Conservation (phyloP, 2,797 vertebrate genomes). For the Euthynnus affinis region DNA sequence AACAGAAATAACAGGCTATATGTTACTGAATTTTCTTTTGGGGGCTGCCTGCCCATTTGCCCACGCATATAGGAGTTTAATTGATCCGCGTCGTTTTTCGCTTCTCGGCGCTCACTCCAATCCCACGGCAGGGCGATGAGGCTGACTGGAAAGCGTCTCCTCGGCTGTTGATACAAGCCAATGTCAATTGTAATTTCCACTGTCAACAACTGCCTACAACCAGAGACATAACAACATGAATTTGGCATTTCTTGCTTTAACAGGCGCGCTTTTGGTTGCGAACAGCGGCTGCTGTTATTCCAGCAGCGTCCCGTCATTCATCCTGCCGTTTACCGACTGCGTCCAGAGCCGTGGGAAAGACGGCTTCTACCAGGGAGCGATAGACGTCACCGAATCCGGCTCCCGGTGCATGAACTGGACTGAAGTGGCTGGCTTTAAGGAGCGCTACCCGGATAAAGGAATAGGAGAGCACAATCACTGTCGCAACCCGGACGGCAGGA, state of each 20-base stretch:
- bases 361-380: constrained; percentile 83
- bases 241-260: constrained; percentile 45
- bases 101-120: constrained; percentile 41
- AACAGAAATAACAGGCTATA: neutral
- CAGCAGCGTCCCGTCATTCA: constrained; percentile 75
- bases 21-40: neutral
- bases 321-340: constrained; percentile 81
- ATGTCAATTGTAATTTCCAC: neutral
- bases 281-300: constrained; percentile 33
- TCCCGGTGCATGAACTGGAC: constrained; percentile 88
- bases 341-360: constrained; percentile 79
- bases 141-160: constrained; percentile 27
- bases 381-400: constrained; percentile 89
- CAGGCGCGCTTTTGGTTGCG: constrained; percentile 55
- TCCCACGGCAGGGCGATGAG: constrained; percentile 50
- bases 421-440: constrained; percentile 81
- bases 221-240: constrained; percentile 65
- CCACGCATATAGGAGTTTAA: constrained; percentile 57
- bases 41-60: constrained; percentile 42
- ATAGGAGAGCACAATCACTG: constrained; percentile 90
- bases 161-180: constrained; percentile 46
- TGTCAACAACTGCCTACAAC: neutral
- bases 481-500: constrained; percentile 88
- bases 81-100: constrained; percentile 67
- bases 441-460: constrained; percentile 82